phyloP scores from a whole-genome alignment of 1,140 invertebrate genomes.

The Lordiphosa stackelbergi region DNA sequence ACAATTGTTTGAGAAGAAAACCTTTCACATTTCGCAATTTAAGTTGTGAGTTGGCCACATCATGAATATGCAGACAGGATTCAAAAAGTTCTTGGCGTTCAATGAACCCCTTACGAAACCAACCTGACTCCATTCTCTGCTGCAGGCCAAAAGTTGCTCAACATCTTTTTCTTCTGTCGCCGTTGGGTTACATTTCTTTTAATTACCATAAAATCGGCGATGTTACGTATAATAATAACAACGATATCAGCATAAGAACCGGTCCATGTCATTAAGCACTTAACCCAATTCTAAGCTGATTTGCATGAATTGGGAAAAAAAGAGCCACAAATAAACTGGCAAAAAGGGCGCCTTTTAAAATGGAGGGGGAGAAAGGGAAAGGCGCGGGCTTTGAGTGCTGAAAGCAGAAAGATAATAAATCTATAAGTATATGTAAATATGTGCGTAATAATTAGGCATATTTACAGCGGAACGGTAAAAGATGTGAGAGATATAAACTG shows the following conservation, averaged over 20 bases:
- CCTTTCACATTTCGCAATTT: slow-evolving; percentile 25
- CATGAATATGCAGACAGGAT: slow-evolving; percentile 44
- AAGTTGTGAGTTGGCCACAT: slow-evolving; percentile 20
- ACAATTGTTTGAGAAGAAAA: slow-evolving; percentile 7
- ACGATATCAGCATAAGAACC: slow-evolving; percentile 24
- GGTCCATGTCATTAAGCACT: slow-evolving; percentile 39
- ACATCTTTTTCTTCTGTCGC: slow-evolving; percentile 45
- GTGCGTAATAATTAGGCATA: slow-evolving; percentile 1
- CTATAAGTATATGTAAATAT: slow-evolving; percentile 15
- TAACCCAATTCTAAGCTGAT: slow-evolving; percentile 54
- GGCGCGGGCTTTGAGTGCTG: background rate
- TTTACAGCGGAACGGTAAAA: background rate
- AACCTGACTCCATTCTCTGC: slow-evolving; percentile 25
- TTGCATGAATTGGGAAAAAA: slow-evolving; percentile 38
- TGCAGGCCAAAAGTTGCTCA: slow-evolving; percentile 39
- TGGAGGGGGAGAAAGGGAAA: slow-evolving; percentile 8
- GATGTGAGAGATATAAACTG: background rate
- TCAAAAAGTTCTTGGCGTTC: slow-evolving; percentile 43
- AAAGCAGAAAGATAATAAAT: slow-evolving; percentile 12
- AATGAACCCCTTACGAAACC: slow-evolving; percentile 48
- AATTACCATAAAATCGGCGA: slow-evolving; percentile 42
- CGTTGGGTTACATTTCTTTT: slow-evolving; percentile 45
- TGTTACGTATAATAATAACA: slow-evolving; percentile 36
- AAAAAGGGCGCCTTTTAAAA: slow-evolving; percentile 28
- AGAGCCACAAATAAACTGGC: slow-evolving; percentile 12